Base-by-base conservation (phyloP, 2,113 vertebrate genomes). In the Cephalopholis sonnerati region DNA sequence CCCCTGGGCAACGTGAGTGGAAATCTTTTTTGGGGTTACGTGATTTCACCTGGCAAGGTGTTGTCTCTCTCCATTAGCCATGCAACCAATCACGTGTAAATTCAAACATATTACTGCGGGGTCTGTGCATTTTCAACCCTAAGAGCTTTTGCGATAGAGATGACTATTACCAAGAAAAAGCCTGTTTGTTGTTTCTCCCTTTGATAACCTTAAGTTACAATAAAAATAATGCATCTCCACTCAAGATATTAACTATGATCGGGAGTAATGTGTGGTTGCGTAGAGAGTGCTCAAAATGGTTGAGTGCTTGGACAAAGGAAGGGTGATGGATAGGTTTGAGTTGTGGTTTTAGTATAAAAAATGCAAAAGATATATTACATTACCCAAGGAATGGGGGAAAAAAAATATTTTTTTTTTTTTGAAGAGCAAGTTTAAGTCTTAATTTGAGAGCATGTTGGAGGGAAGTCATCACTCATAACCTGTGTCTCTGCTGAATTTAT, bases 31-130 rank as follows among this genome's bases (percentile, higher is more conserved):
- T 44, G 77, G 90, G 74, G 50, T 59, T 59, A 53, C 63, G 13
- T 80, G 90, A 92, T 89, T 86, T 85, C 76, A 90, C 83, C 89
- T 87, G 69, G 85, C 88, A 84, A 89, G 81, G 85, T 85, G 87
- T 90, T 87, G 93, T 93, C 91, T 73, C 58, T 80, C 78, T 79
- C 44, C 82, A 91, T 92, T 90, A 92, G 79, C n/a, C 41, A 13
- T 25, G 79, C 90, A 84, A 93, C 89, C 88, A 74, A 89, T 93
- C 92, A 90, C 17, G 24, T 32, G 68, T 85, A 89, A 44, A 93
- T 89, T 88, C 66, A 83, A 67, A 92, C 74, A 36, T 88, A 90
- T 91, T 79, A 90, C 87, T 1, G 65, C 62, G 10, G 72, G 76
- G 25, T 32, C 65, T 29, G 36, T 55, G 81, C 67, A 36, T 81